These are phyloP conservation scores for Chrysaora quinquecirrha DNA, from an alignment of 30 jellyfish, hydroid and myxozoan genomes.

Conservation along the genomic window DNA sequence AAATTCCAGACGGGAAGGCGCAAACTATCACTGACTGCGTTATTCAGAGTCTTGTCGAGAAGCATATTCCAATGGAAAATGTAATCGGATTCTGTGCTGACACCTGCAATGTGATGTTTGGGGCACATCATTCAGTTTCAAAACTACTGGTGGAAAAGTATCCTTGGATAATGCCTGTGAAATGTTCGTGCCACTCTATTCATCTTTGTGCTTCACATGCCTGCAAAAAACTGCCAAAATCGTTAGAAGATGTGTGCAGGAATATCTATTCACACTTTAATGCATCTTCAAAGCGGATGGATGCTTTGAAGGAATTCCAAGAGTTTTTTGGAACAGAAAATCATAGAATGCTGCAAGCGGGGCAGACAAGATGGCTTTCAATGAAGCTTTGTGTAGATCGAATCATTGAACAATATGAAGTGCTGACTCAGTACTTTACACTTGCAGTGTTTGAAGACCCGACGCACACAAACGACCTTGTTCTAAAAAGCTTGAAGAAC, in stretches of 20 bases:
- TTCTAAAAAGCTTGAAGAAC: conserved; percentile 42
- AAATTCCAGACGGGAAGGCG: conserved; percentile 31
- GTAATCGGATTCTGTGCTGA: conserved; percentile 49
- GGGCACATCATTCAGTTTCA: conserved; percentile 40
- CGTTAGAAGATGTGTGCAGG: conserved; percentile 45
- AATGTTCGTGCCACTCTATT: conserved; percentile 48
- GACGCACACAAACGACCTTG: conserved; percentile 47
- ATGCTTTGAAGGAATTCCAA: conserved; percentile 33
- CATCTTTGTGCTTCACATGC: conserved; percentile 53
- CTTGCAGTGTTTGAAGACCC: conserved; percentile 51
- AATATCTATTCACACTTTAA: conserved; percentile 22
- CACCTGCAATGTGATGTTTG: conserved; percentile 59
- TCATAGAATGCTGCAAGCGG: conserved; percentile 27
- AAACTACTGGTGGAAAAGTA: conserved; percentile 16
- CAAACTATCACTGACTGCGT: conserved; percentile 1
- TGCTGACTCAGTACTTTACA: conserved; percentile 28
- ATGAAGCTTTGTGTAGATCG: conserved; percentile 27
- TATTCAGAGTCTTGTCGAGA: conserved; percentile 16
- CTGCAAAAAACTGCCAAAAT: conserved; percentile 28
- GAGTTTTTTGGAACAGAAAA: conserved; percentile 32
- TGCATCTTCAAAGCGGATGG: conserved; percentile 27
- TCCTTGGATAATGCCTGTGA: conserved; percentile 32
- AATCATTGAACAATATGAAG: conserved; percentile 46
- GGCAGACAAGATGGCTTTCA: conserved; percentile 52
- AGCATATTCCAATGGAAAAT: conserved; percentile 35